These are phyloP conservation scores for Peromyscus polionotus DNA, from an alignment of 2,113 vertebrate species.

Conservation along the genomic window DNA sequence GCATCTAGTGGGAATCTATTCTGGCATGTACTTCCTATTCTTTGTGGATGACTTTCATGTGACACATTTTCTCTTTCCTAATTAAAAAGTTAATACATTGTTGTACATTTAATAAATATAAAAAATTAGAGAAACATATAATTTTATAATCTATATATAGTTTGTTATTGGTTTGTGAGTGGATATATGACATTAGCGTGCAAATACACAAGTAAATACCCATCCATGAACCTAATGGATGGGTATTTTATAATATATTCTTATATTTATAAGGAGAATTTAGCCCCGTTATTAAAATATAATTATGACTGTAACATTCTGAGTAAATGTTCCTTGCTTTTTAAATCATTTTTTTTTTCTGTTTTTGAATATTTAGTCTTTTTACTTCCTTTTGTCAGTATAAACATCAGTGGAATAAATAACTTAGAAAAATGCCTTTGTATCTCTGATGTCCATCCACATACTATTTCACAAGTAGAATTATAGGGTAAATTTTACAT, in stretches of 20 bases:
- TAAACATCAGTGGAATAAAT: slow-evolving; percentile 10
- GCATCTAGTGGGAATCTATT: neutral
- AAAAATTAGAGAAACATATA: slow-evolving; percentile 28
- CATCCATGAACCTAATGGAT: neutral
- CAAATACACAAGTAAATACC: neutral
- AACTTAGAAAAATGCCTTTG: slow-evolving; percentile 14
- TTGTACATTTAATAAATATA: slow-evolving; percentile 41
- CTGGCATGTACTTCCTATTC: neutral
- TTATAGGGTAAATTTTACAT: neutral
- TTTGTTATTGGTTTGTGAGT: slow-evolving; percentile 20
- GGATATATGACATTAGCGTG: neutral
- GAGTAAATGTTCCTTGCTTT: neutral
- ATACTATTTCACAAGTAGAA: neutral
- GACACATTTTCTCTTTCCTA: slow-evolving; percentile 6
- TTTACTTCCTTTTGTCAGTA: slow-evolving; percentile 36
- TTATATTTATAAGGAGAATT: slow-evolving; percentile 30
- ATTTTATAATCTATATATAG: slow-evolving; percentile 6
- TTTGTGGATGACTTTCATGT: slow-evolving; percentile 25
- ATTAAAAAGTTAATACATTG: neutral
- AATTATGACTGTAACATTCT: slow-evolving; percentile 3
- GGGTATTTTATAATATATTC: slow-evolving; percentile 2
- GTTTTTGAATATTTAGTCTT: slow-evolving; percentile 11
- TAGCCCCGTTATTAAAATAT: neutral
- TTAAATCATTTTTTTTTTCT: neutral
- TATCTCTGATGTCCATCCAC: neutral